Base-by-base conservation (phyloP, 2,888 invertebrate species). In the Axea sp. region DNA sequence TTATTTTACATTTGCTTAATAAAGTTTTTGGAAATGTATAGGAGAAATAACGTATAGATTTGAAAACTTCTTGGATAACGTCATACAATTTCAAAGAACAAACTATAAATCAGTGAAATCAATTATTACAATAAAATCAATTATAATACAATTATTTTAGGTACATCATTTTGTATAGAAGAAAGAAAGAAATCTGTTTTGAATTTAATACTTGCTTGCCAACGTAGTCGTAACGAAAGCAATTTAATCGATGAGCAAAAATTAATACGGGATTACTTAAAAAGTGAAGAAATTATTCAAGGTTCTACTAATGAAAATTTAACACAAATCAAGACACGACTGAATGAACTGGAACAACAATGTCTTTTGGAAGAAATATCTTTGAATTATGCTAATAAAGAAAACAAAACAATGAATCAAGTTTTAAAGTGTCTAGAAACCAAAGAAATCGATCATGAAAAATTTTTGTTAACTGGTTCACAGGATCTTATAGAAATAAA, bases 131-230 rank as follows among this genome's bases (percentile, higher is more conserved):
- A 26, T n/a, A 26, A 4, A 6, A 5, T 26, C 7, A 26, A 5
- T 5, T 26, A 26, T 26, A 5, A 26, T 26, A n/a, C 7, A 26
- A 2, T 26, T 6, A 26, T 26, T n/a, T 26, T 47, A 49, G 47
- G 47, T n/a, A 0, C 14, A 14, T 31, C 62, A 1, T 15, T 41
- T 9, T 3, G n/a, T 11, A 3, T n/a, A 9, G 30, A 31, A 31
- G 49, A 39, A 15, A 49, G 28, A 12, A 31, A 14, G 11, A 64
- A 43, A 33, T n/a, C 33, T 7, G 12, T 43, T 0, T 41, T 64
- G 1, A 49, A 51, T 28, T 15, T 49, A 9, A 49, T 59, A 8
- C 17, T 57, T 19, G 9, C 26, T 2, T 68, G 33, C 14, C 47
- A 47, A 7, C 24, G 47, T 1, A 28, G 9, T 8, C 26, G n/a